A percentile compares a stretch with the other conserved stretches of the same genome.
phyloP scores from a whole-genome alignment of 2,113 vertebrate species.

The Capricornis sumatraensis region DNA sequence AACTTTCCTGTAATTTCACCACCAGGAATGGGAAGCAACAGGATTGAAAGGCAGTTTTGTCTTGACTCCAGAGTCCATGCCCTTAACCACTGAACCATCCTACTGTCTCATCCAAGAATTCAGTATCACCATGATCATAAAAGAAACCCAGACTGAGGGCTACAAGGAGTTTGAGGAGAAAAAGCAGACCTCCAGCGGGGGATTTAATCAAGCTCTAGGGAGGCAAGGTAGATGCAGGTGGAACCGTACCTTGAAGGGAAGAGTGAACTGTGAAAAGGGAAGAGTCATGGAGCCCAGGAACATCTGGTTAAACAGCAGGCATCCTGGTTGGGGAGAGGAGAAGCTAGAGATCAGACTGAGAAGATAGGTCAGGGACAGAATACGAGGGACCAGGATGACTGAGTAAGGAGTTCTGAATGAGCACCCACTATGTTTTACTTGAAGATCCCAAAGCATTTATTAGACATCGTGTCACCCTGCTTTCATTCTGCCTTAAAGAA shows the following conservation, averaged over 20 bases:
- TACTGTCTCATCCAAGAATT: not conserved
- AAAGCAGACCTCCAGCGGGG: not conserved
- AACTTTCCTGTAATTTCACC: not conserved
- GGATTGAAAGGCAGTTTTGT: not conserved
- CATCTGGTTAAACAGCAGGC: not conserved
- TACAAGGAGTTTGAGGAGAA: not conserved
- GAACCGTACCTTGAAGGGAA: not conserved
- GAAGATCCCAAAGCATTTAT: not conserved
- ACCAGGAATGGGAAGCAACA: not conserved
- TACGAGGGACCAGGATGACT: not conserved
- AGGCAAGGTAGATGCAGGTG: not conserved
- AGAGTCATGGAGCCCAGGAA: not conserved
- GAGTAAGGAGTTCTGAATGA: not conserved
- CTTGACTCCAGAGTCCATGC: not conserved
- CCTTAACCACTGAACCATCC: not conserved
- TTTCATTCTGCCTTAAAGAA: not conserved
- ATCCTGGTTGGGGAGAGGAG: not conserved
- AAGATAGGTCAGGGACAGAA: not conserved
- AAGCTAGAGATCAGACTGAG: not conserved
- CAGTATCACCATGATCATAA: not conserved
- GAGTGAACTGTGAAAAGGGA: not conserved
- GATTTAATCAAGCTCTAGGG: not conserved
- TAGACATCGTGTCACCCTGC: not conserved
- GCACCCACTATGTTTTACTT: not conserved
- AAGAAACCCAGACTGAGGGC: not conserved